Evolutionary conservation across 2,113 vertebrate species (phyloP).

Genomic region (Brachirus orientalis): DNA sequence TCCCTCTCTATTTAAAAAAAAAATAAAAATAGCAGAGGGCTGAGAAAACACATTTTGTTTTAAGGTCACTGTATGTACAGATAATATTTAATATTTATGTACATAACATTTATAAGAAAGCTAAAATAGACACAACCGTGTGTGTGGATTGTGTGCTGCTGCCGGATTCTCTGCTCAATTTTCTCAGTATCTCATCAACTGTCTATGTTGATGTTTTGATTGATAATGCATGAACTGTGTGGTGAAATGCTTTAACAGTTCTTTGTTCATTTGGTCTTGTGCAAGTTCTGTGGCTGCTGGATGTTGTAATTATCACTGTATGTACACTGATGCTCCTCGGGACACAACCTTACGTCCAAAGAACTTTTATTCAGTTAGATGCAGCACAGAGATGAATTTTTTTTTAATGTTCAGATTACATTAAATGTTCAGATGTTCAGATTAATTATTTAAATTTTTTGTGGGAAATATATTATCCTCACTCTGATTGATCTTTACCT

Average conservation of each 20-base stretch:
- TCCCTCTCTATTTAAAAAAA: no score
- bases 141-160: constrained; percentile 16
- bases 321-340: neutral
- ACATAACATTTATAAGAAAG: no score
- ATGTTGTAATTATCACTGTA: neutral
- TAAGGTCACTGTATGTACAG: neutral
- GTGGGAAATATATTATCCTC: no score
- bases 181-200: constrained; percentile 48
- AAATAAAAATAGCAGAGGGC: neutral
- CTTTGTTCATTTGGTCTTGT: constrained; percentile 3
- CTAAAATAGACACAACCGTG: neutral
- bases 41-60: neutral
- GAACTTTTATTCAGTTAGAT: neutral
- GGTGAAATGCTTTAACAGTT: constrained; percentile 10
- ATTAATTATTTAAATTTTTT: no score
- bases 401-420: no score
- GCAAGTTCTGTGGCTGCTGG: constrained; percentile 30
- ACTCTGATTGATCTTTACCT: no score
- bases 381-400: no score
- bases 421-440: no score
- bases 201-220: constrained; percentile 33
- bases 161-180: constrained; percentile 20
- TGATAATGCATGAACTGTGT: constrained; percentile 51
- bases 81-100: neutral
- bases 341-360: neutral